Base-by-base conservation (phyloP, 2,113 vertebrate species). In the Scomber japonicus region DNA sequence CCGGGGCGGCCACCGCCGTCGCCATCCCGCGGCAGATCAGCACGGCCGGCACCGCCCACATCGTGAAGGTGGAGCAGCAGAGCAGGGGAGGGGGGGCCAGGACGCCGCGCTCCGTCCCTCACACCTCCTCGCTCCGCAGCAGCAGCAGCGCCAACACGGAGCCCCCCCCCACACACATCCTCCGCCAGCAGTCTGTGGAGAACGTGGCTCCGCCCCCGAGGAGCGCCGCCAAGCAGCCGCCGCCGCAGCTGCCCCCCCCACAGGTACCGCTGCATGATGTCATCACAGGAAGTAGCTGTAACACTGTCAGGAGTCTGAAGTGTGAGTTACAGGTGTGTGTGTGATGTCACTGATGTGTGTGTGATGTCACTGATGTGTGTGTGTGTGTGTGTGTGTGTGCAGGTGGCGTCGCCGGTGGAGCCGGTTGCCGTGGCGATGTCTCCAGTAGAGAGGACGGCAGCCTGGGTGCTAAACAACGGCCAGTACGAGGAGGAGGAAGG, bases 381-480 rank as follows among this genome's bases (percentile, higher is more conserved):
- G 17, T 83, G 1, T 0, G 11, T 16, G 62, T 70, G 51, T 59
- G 24, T 80, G 61, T 4, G 50, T 21, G 17, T 83, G 1, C 88
- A 98, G 97, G 95, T 95, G 59, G 96, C 96, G 70, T 96, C 97
- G 0, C 97, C 97, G 0, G 96, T 97, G 60, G 98, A 98, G 82
- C 95, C 96, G 0, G 95, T 96, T 70, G 96, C 96, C 0, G 94
- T 96, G 78, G 97, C 96, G 0, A 96, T 99, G 97, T 99, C 98
- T 3, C 98, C 98, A 0, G 98, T 99, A 81, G 98, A 99, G 92
- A 95, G 98, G 83, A 99, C 98, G 3, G 98, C 98, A 0, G 98
- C 98, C 0, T 99, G 98, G 98, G 96, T 99, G 79, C 94, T 99
- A 17, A 98, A 97, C 92, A 99, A 98, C 0, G 96, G 97, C 0